Conservation (phyloP, 2,113 vertebrate species). For the cattle (Bos taurus) region DNA sequence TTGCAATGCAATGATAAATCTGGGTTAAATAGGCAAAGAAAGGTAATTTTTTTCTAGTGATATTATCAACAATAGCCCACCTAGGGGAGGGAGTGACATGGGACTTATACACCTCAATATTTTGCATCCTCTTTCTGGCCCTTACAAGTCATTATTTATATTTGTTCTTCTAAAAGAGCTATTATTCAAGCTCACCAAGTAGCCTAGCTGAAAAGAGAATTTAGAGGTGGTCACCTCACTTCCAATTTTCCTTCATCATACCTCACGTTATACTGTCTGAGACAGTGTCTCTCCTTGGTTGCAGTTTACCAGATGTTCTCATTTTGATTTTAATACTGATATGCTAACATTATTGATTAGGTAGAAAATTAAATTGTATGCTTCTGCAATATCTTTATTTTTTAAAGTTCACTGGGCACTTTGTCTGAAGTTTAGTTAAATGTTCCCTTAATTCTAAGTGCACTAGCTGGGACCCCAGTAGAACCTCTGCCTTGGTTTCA, state of each 20-base stretch:
- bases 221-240: background rate
- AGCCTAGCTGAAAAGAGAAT: background rate
- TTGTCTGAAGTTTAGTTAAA: constrained; percentile 15
- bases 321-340: constrained; percentile 17
- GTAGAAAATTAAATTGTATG: background rate
- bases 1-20: background rate
- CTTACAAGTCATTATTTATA: constrained; percentile 10
- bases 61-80: background rate
- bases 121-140: background rate
- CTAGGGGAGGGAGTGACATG: background rate
- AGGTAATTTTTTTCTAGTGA: background rate
- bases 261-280: background rate
- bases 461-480: background rate
- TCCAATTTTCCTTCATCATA: background rate
- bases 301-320: background rate
- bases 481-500: background rate
- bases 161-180: background rate
- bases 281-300: background rate
- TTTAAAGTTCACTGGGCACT: background rate
- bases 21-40: background rate
- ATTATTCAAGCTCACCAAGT: background rate
- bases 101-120: background rate
- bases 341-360: background rate
- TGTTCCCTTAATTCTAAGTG: background rate
- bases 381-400: background rate